Evolutionary conservation across 2,797 vertebrate genomes (phyloP), one percentile per base, ranked within the genome.

Genomic region (Pelodytes ibericus): DNA sequence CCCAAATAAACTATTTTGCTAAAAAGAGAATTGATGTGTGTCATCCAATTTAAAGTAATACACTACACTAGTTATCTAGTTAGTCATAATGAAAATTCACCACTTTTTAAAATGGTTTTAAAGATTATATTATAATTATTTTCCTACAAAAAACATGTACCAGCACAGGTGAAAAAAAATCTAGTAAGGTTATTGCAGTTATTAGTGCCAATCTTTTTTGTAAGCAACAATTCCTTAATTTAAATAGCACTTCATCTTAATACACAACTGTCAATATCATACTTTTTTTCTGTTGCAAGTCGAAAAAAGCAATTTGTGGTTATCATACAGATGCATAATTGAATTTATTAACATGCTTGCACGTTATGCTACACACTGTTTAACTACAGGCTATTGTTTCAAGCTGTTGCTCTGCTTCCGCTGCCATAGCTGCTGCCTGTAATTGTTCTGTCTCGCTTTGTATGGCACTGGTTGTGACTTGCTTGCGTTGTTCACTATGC

Each of bases 371-470:
- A 59, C 22, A 59, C 29, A 59, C 13, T n/a, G 16, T 85, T 86
- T 86, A 93, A 82, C 90, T 93, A 72, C 96, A 95, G 72, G 95
- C 93, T 79, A 95, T 95, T 31, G 92, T 91, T 79, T 98, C 96
- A 84, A 98, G 86, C 51, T 99, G 96, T 70, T 98, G 96, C 85
- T 98, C 94, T 0, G 94, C 96, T 81, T 99, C 97, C 0, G 96
- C 97, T 0, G 96, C 97, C 95, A 99, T 97, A 0, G 97, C 97
- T 0, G 96, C 97, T 0, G 97, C 97, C 88, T 99, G 97, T 80
- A 99, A 92, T 24, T 97, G 93, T 81, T 99, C 97, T 0, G 96
- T 96, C 87, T 98, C 96, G 3, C 95, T 98, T 83, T 97, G 95
- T 85, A 96, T 94, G 83, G 94, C 93, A 69, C 93, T 95, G 69